Conservation (phyloP, 2,113 vertebrate genomes). For the Panthera tigris region DNA sequence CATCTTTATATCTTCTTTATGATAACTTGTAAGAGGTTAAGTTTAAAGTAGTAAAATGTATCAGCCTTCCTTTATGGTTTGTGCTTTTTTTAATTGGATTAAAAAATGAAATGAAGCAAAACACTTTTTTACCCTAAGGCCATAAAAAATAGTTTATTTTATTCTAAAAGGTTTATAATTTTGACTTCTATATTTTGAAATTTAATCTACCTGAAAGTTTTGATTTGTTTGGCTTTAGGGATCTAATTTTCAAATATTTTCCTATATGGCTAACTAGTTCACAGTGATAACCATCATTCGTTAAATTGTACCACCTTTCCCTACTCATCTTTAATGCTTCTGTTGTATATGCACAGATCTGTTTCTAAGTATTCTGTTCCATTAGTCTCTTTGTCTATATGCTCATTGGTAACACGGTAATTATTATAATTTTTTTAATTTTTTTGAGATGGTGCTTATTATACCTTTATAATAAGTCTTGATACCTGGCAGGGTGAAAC, state of each 20-base stretch:
- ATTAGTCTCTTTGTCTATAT: not conserved
- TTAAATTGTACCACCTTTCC: not conserved
- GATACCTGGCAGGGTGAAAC: not conserved
- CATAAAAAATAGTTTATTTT: not conserved
- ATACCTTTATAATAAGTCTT: not conserved
- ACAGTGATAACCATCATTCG: not conserved
- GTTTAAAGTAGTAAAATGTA: not conserved
- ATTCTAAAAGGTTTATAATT: constrained; percentile 4
- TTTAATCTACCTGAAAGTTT: constrained; percentile 20
- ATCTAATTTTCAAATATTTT: constrained; percentile 19
- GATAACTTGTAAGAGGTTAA: not conserved
- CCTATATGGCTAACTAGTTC: not conserved
- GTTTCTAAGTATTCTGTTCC: not conserved
- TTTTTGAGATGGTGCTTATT: not conserved
- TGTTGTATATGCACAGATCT: not conserved
- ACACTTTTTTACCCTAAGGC: not conserved
- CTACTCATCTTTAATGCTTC: not conserved
- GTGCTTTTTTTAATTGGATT: constrained; percentile 1
- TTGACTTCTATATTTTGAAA: not conserved
- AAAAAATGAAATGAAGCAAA: constrained; percentile 26
- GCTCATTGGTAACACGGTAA: not conserved
- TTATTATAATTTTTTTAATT: not conserved
- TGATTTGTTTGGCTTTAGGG: not conserved
- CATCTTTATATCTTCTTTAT: not conserved
- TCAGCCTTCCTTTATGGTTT: not conserved